Percentiles rank a stretch among this genome's conserved stretches.
Evolutionary conservation across 1,140 invertebrate genomes (phyloP).

Genomic region (Capitella teleta): DNA sequence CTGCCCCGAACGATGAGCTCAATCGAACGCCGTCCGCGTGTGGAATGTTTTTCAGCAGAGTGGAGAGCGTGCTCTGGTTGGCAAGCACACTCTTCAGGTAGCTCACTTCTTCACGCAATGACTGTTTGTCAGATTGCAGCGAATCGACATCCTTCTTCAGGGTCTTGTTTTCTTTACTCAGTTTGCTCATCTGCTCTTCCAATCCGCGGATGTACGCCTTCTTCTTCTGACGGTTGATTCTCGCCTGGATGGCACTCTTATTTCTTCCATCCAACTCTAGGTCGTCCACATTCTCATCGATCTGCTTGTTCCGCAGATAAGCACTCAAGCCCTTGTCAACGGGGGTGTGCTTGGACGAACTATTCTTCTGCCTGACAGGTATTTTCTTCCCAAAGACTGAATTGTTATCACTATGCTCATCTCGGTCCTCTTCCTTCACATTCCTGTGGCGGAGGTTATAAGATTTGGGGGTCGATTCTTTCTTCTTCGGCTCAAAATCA

Average conservation of each 20-base stretch:
- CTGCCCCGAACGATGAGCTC: background rate
- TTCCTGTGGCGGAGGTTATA: too few relatives aligned
- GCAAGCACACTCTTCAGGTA: constrained; percentile 20
- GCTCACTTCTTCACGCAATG: constrained; percentile 14
- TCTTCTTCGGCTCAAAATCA: too few relatives aligned
- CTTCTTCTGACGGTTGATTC: constrained; percentile 20
- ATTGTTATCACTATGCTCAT: too few relatives aligned
- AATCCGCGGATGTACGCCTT: constrained; percentile 18
- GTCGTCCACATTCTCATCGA: too few relatives aligned
- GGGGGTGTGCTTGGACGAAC: too few relatives aligned
- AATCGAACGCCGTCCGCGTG: constrained; percentile 17
- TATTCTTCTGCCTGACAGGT: too few relatives aligned
- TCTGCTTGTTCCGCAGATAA: too few relatives aligned
- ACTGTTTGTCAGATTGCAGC: background rate
- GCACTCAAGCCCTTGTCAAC: too few relatives aligned
- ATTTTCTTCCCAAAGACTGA: too few relatives aligned
- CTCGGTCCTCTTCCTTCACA: too few relatives aligned
- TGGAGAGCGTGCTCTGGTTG: constrained; percentile 17
- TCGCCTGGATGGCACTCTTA: constrained; percentile 21
- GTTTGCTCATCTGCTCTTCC: constrained; percentile 12
- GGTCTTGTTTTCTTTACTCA: constrained; percentile 14
- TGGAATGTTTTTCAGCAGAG: constrained; percentile 16
- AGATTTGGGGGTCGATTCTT: too few relatives aligned
- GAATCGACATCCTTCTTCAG: constrained; percentile 9
- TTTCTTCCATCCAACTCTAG: too few relatives aligned